Evolutionary conservation across 2,797 vertebrate genomes (phyloP).

Genomic region (Australoheros facetus): DNA sequence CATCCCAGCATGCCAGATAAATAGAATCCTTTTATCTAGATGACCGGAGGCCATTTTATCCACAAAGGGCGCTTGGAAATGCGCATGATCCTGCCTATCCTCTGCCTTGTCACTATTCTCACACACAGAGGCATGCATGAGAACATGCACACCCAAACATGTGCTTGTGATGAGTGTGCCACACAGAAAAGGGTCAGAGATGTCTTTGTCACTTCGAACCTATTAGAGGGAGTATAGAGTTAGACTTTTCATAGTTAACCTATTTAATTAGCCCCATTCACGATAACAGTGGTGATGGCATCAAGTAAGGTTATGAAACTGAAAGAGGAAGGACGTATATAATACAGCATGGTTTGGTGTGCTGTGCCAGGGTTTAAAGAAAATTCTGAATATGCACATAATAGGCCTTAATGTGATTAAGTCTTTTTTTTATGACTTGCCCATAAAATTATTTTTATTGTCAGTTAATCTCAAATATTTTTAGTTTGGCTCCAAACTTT

Average conservation of each 20-base stretch:
- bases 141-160: slow-evolving; percentile 26
- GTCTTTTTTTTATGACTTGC: no score
- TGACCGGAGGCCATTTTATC: slow-evolving; percentile 44
- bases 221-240: neutral
- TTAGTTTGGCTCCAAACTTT: neutral
- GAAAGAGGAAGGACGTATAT: neutral
- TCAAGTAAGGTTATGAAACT: neutral
- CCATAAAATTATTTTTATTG: neutral
- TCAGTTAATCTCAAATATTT: neutral
- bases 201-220: slow-evolving; percentile 34
- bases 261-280: slow-evolving; percentile 34
- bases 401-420: neutral
- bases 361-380: neutral
- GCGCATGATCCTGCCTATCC: slow-evolving; percentile 7
- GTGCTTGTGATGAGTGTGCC: slow-evolving; percentile 10
- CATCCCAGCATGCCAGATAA: neutral
- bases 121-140: slow-evolving; percentile 25
- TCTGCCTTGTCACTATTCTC: slow-evolving; percentile 6
- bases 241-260: slow-evolving; percentile 44
- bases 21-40: slow-evolving; percentile 21
- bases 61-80: neutral
- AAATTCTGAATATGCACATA: neutral
- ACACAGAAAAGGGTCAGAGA: slow-evolving; percentile 45
- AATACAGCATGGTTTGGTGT: neutral
- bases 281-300: neutral